Conservation (phyloP, 2,113 vertebrate species). For the Osmerus eperlanus region DNA sequence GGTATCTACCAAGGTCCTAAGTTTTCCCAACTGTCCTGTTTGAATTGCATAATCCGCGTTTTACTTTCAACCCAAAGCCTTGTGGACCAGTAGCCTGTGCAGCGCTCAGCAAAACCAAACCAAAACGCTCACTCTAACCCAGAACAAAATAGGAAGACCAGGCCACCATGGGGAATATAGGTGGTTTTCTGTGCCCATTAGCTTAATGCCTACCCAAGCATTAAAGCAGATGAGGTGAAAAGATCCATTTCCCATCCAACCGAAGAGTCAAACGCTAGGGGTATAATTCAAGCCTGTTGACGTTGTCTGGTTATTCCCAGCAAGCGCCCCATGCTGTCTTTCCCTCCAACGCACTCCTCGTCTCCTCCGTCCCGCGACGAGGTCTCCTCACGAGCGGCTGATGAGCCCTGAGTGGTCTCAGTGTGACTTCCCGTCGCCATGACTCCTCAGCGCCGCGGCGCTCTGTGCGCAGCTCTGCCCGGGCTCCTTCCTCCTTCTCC, state of each 20-base stretch:
- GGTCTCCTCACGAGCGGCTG: neutral
- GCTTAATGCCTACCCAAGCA: neutral
- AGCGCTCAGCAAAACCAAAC: too few species aligned
- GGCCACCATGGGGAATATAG: neutral
- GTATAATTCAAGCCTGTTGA: neutral
- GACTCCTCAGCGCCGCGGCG: too few species aligned
- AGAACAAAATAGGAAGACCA: neutral
- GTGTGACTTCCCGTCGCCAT: too few species aligned
- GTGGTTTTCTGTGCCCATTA: slow-evolving; percentile 1
- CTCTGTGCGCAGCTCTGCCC: too few species aligned
- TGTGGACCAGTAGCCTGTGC: too few species aligned
- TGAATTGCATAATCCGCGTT: too few species aligned
- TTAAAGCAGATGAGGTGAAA: neutral
- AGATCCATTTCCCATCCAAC: neutral
- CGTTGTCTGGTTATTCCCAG: neutral
- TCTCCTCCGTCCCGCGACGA: neutral
- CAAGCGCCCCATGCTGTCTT: neutral
- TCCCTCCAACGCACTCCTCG: neutral
- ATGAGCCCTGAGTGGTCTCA: neutral
- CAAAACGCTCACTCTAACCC: too few species aligned
- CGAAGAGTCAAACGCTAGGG: neutral
- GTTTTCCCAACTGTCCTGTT: too few species aligned
- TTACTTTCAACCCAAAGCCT: too few species aligned
- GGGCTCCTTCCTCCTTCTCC: too few species aligned
- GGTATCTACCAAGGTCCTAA: too few species aligned